Base-by-base conservation (phyloP, 2,888 invertebrate genomes). In the Bombyx huttoni region DNA sequence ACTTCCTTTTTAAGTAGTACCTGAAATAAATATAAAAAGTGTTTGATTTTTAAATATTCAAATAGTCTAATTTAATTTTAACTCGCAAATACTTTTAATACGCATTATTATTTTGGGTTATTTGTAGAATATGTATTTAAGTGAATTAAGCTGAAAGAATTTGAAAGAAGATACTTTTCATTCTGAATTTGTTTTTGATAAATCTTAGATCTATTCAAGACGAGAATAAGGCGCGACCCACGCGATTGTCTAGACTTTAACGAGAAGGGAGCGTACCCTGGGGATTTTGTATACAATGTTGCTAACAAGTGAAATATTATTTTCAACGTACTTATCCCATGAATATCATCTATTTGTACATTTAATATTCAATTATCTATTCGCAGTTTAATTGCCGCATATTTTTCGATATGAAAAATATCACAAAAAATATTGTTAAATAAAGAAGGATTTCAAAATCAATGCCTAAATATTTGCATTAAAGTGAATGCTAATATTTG, bases 221-320 rank as follows among this genome's bases (percentile, higher is more conserved):
- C 72, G 65, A 68, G 73, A 78, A 76, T 73, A 40, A 40, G 76
- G 65, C 71, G 72, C 66, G 72, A 78, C 68, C 65, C 67, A 65
- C 67, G 68, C 59, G 59, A 52, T 68, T 69, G 86, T 86, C 86
- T 85, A 86, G 86, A 85, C 86, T 73, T 63, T 57, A 62, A 56
- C 52, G 54, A 54, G 53, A 69, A 75, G 80, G 81, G 81, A 75
- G 73, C 68, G 70, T 73, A 68, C 73, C 67, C 72, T 57, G 59
- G 77, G 76, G 73, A 70, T 69, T 70, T 67, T 59, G 24, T 24
- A 57, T 56, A 58, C 70, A 77, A 78, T 74, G 75, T 81, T 77
- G 70, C 70, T 62, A 77, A 77, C 71, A 76, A 77, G 81, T 78
- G 77, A 75, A 77, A 67, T 40, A 40, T 78, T 67, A 73, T 74